A percentile compares a stretch with the other conserved stretches of the same genome.
These are phyloP conservation scores for Mactromeris polynyma DNA, from an alignment of 2,888 invertebrate species.

Conservation along the genomic window DNA sequence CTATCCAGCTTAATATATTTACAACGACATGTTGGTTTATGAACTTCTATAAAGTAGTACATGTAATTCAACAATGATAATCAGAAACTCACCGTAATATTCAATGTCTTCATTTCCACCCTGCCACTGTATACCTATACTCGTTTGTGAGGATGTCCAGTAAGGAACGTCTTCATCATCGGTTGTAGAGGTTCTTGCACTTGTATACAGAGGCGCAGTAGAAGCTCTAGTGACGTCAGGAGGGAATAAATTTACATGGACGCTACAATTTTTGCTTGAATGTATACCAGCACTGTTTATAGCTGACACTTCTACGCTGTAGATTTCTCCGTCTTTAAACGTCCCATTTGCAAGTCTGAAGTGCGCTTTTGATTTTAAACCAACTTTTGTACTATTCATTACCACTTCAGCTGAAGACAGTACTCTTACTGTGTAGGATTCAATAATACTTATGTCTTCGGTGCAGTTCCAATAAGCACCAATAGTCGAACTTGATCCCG, in stretches of 20 bases:
- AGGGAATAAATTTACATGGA: constrained; percentile 47
- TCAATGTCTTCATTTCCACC: constrained; percentile 58
- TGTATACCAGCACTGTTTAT: constrained; percentile 68
- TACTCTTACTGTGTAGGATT: constrained; percentile 60
- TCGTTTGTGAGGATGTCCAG: constrained; percentile 44
- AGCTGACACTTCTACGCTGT: constrained; percentile 67
- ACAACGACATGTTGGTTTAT: too few relatives aligned
- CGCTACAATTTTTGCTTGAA: constrained; percentile 28
- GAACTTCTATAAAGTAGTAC: too few relatives aligned
- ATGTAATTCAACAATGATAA: too few relatives aligned
- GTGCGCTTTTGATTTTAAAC: constrained; percentile 36
- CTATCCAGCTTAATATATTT: too few relatives aligned
- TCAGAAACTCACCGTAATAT: constrained; percentile 51
- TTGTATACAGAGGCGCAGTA: constrained; percentile 41
- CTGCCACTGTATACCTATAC: constrained; percentile 58
- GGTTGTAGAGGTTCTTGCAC: neutral
- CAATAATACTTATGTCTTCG: constrained; percentile 72
- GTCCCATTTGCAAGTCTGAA: constrained; percentile 50
- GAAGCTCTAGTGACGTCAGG: constrained; percentile 44
- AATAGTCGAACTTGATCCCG: constrained; percentile 72
- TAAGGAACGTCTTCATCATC: constrained; percentile 24
- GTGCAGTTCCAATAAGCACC: constrained; percentile 74
- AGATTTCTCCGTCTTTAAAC: constrained; percentile 60
- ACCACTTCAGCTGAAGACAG: constrained; percentile 44
- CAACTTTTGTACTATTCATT: constrained; percentile 56